Conservation (phyloP, 1,140 invertebrate species). For the Galleria mellonella region DNA sequence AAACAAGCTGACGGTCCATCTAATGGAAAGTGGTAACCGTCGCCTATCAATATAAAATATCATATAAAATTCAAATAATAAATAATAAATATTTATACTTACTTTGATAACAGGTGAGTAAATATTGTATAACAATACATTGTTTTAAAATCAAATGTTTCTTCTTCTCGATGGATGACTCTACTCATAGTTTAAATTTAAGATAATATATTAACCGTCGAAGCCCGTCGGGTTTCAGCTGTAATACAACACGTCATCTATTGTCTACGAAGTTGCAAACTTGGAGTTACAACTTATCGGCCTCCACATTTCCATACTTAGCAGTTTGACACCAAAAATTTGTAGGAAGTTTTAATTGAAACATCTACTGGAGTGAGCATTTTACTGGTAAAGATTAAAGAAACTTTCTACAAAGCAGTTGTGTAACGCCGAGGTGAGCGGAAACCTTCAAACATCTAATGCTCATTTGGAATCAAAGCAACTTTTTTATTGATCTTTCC, state of each 20-base stretch:
- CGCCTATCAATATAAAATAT: too few species aligned
- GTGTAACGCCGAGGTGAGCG: not conserved
- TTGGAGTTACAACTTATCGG: constrained; percentile 12
- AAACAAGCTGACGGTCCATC: too few species aligned
- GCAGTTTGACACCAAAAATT: constrained; percentile 25
- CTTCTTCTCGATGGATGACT: too few species aligned
- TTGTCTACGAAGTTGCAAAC: constrained; percentile 8
- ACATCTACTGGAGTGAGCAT: constrained; percentile 10
- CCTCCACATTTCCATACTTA: constrained; percentile 13
- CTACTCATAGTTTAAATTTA: too few species aligned
- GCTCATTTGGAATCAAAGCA: constrained; percentile 31
- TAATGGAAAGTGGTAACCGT: too few species aligned
- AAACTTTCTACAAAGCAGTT: constrained; percentile 10
- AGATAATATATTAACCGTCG: too few species aligned
- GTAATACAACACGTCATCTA: constrained; percentile 4
- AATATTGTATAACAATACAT: too few species aligned
- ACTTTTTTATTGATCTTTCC: constrained; percentile 37
- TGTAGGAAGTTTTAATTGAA: constrained; percentile 24
- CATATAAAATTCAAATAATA: too few species aligned
- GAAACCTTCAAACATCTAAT: constrained; percentile 13
- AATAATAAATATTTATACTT: too few species aligned
- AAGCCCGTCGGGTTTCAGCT: not conserved
- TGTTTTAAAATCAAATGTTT: too few species aligned
- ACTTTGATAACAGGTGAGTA: too few species aligned
- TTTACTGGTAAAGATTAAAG: constrained; percentile 17